A percentile compares a stretch with the other conserved stretches of the same genome.
Evolutionary conservation across 2,113 vertebrate genomes (phyloP).

Genomic region (Pterocles gutturalis): DNA sequence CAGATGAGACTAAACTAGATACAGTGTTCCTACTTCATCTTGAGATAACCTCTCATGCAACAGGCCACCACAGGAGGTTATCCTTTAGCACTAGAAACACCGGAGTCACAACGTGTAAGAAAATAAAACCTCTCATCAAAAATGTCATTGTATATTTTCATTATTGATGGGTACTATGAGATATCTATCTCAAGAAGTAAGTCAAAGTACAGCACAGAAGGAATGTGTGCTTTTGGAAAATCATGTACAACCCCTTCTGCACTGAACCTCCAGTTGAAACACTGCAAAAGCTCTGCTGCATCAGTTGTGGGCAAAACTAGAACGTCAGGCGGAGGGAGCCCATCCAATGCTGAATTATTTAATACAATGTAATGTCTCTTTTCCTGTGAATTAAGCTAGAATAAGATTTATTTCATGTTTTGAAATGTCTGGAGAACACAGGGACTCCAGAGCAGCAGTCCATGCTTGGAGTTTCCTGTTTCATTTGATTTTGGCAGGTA

Average conservation of each 20-base stretch:
- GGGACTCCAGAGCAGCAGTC: neutral
- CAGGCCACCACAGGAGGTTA: neutral
- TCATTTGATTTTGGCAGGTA: neutral
- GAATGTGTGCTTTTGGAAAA: neutral
- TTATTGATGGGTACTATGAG: neutral
- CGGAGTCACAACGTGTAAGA: neutral
- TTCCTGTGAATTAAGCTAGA: neutral
- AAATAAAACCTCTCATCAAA: neutral
- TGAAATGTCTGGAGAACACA: neutral
- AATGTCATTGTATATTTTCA: neutral
- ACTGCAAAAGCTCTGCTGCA: accelerated
- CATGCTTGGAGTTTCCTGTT: accelerated
- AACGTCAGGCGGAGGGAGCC: accelerated
- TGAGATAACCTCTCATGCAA: neutral
- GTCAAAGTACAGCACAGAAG: neutral
- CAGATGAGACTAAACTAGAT: neutral
- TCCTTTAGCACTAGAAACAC: neutral
- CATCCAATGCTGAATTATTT: accelerated
- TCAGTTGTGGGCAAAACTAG: neutral
- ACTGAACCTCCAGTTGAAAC: neutral
- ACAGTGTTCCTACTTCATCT: neutral
- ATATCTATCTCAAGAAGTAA: neutral
- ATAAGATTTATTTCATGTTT: neutral
- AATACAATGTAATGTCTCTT: accelerated
- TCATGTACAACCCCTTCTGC: neutral